Evolutionary conservation across 1,140 invertebrate species (phyloP).

Genomic region (Zeugodacus cucurbitae): DNA sequence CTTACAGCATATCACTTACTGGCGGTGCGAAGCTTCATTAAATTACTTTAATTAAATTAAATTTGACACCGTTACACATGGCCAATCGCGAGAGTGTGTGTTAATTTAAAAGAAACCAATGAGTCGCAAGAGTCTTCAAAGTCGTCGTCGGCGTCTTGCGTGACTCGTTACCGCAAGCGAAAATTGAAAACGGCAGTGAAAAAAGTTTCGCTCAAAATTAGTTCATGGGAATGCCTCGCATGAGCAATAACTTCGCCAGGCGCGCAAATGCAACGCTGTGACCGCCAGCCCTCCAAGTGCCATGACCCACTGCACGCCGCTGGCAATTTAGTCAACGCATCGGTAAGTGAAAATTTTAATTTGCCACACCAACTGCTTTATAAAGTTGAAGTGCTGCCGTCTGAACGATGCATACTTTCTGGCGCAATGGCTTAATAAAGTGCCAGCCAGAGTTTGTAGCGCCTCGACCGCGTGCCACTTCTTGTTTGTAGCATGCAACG

Average conservation of each 20-base stretch:
- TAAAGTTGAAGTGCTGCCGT: constrained; percentile 26
- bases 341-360: neutral
- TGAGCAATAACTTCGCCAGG: neutral
- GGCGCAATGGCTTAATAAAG: neutral
- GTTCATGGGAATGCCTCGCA: constrained; percentile 11
- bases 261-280: neutral
- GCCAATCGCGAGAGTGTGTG: too few relatives aligned
- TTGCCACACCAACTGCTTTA: constrained; percentile 15
- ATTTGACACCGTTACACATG: too few relatives aligned
- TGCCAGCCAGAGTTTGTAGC: neutral
- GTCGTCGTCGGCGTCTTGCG: neutral
- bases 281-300: neutral
- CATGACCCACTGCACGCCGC: neutral
- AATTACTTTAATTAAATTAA: too few relatives aligned
- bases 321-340: constrained; percentile 24
- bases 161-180: neutral
- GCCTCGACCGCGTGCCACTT: neutral
- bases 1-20: too few relatives aligned
- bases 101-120: neutral
- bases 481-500: constrained; percentile 17
- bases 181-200: neutral
- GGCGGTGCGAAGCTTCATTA: too few relatives aligned
- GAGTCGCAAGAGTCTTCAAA: neutral
- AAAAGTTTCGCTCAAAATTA: constrained; percentile 18
- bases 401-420: constrained; percentile 13